These are phyloP conservation scores for Thunnus thynnus DNA, from an alignment of 2,113 vertebrate species.

Conservation along the genomic window DNA sequence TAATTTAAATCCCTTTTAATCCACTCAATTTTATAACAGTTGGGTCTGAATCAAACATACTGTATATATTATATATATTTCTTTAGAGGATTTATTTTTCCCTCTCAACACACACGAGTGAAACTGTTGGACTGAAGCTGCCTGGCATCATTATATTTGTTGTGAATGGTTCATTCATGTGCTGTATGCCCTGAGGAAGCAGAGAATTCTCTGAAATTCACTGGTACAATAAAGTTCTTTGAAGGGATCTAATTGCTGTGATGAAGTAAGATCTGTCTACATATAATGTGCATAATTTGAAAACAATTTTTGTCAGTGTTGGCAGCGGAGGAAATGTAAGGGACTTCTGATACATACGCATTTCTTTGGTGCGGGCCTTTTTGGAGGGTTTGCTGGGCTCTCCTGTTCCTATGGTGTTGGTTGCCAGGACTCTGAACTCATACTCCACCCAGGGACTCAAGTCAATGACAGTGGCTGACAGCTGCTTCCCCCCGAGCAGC, in stretches of 20 bases:
- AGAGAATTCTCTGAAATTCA: not conserved
- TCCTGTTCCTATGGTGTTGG: slow-evolving; percentile 93
- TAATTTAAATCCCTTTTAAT: not conserved
- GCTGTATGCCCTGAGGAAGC: slow-evolving; percentile 16
- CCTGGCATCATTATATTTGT: slow-evolving; percentile 17
- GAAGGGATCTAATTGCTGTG: slow-evolving; percentile 13
- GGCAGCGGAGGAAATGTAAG: not conserved
- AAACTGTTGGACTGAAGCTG: slow-evolving; percentile 8
- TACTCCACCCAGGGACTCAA: slow-evolving; percentile 97
- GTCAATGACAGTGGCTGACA: slow-evolving; percentile 91
- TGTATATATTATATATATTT: not conserved
- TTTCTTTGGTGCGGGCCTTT: slow-evolving; percentile 92
- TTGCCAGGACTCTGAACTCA: slow-evolving; percentile 94
- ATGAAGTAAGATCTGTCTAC: not conserved
- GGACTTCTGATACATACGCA: slow-evolving; percentile 84
- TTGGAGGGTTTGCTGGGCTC: slow-evolving; percentile 93
- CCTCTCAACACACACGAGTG: not conserved
- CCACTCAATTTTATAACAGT: too few relatives aligned
- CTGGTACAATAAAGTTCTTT: slow-evolving; percentile 8
- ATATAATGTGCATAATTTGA: not conserved
- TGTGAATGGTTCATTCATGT: slow-evolving; percentile 15
- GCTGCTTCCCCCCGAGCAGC: slow-evolving; percentile 88
- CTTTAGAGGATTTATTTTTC: not conserved
- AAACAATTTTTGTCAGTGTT: not conserved
- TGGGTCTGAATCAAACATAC: not conserved